Percentiles rank a stretch among this genome's conserved stretches.
These are phyloP conservation scores for Oncorhynchus keta DNA, from an alignment of 2,113 vertebrate genomes.

Conservation along the genomic window DNA sequence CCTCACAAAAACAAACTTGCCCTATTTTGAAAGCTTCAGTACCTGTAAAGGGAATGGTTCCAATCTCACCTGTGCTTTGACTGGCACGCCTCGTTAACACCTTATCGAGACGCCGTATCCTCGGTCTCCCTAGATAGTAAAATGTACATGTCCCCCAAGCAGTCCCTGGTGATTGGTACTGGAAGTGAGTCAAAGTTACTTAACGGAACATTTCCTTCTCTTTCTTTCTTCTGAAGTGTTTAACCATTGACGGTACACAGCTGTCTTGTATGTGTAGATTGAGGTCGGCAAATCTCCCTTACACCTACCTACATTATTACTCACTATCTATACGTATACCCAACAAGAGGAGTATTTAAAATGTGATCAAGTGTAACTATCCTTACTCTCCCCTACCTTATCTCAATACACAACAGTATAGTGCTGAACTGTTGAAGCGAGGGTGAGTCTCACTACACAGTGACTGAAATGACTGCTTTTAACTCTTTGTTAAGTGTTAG, in stretches of 20 bases:
- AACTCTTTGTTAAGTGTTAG: no score
- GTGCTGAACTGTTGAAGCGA: no score
- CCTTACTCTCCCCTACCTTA: no score
- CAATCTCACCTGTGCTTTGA: not conserved
- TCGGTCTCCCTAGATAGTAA: not conserved
- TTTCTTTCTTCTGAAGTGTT: not conserved
- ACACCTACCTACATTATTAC: not conserved
- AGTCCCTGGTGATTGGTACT: not conserved
- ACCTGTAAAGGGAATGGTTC: not conserved
- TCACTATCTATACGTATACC: not conserved
- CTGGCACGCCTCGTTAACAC: not conserved
- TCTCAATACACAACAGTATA: no score
- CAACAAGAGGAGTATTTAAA: not conserved
- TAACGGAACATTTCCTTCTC: not conserved
- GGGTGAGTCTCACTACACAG: no score
- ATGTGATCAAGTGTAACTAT: not conserved
- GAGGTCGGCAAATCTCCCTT: not conserved
- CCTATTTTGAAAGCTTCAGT: not conserved
- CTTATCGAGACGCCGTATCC: not conserved
- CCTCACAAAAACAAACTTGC: not conserved
- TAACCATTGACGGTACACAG: not conserved
- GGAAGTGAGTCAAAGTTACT: not conserved
- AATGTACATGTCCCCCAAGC: not conserved
- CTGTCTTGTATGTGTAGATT: not conserved
- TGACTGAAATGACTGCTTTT: no score